These are phyloP conservation scores for Tricholaema leucomelas DNA, from an alignment of 2,113 vertebrate species.

Conservation along the genomic window DNA sequence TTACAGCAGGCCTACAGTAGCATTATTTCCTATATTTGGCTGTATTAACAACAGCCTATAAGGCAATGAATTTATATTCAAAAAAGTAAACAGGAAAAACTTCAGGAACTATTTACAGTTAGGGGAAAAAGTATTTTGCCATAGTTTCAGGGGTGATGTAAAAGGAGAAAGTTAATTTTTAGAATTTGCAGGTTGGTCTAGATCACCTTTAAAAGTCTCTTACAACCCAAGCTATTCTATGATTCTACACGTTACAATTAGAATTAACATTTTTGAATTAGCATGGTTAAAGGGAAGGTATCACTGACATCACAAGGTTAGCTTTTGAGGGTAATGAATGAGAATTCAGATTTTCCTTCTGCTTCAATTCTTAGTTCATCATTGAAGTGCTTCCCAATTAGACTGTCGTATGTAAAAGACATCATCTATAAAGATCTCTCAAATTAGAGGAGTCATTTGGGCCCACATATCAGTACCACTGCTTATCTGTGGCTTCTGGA, in stretches of 20 bases:
- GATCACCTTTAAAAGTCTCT: not conserved
- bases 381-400: not conserved
- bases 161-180: not conserved
- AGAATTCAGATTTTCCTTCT: not conserved
- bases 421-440: not conserved
- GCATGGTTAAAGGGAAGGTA: not conserved
- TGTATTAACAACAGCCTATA: not conserved
- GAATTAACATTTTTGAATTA: not conserved
- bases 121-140: not conserved
- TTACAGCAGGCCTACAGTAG: not conserved
- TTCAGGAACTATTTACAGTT: not conserved
- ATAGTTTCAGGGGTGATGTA: not conserved
- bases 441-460: not conserved
- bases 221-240: not conserved
- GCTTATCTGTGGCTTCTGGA: not conserved
- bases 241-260: not conserved
- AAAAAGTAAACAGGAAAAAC: not conserved
- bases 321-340: not conserved
- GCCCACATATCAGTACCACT: rapidly evolving
- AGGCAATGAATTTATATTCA: not conserved
- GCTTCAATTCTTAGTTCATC: not conserved
- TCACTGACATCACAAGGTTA: not conserved
- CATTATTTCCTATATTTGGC: not conserved
- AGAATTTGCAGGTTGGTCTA: not conserved
- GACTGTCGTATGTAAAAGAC: not conserved